Evolutionary conservation across 1,140 invertebrate species (phyloP).

Genomic region (Hyposmocoma kahamanoa): DNA sequence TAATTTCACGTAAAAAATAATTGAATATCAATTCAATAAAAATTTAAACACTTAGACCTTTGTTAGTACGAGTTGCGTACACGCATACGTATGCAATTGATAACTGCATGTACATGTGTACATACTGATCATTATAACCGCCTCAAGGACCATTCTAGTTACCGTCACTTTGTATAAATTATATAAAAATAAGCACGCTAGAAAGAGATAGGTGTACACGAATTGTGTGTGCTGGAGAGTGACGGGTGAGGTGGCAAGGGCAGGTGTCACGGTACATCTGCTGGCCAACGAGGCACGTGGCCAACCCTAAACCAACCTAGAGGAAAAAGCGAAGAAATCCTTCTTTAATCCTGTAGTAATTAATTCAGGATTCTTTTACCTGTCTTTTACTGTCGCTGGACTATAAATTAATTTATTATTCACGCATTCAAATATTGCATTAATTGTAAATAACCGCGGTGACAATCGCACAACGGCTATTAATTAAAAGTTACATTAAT

Average conservation of each 20-base stretch:
- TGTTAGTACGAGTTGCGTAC: too few relatives aligned
- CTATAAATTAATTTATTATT: too few relatives aligned
- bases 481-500: too few relatives aligned
- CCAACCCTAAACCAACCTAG: conserved; percentile 60
- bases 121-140: conserved; percentile 57
- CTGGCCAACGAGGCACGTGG: conserved; percentile 58
- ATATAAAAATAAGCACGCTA: conserved; percentile 64
- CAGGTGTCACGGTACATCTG: conserved; percentile 70
- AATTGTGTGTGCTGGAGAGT: conserved; percentile 41
- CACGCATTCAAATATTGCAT: too few relatives aligned
- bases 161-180: conserved; percentile 68
- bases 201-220: conserved; percentile 43
- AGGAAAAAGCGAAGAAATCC: conserved; percentile 57
- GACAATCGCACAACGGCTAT: too few relatives aligned
- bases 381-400: too few relatives aligned
- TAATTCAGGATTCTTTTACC: conserved; percentile 3
- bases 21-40: too few relatives aligned
- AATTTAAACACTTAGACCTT: too few relatives aligned
- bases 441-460: too few relatives aligned
- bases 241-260: conserved; percentile 54
- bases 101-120: conserved; percentile 26
- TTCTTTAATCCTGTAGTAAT: conserved; percentile 11
- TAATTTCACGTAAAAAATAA: too few relatives aligned
- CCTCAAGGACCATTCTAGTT: conserved; percentile 63
- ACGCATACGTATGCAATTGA: conserved; percentile 44